phyloP scores from a whole-genome alignment of 2,113 vertebrate genomes.

The Rhinopomastus cyanomelas region DNA sequence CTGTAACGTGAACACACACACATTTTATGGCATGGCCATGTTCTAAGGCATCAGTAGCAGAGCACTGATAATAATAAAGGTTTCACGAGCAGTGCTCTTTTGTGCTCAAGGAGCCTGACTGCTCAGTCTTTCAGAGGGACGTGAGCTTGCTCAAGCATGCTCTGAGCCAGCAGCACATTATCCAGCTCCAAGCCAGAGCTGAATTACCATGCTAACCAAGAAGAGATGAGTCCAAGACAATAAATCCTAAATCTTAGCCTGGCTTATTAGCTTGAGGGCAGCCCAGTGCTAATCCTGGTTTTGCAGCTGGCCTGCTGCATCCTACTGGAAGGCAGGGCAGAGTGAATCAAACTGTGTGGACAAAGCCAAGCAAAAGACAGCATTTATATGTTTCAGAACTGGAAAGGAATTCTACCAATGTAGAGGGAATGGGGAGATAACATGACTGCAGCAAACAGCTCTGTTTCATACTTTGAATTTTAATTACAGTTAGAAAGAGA shows the following conservation, averaged over 20 bases:
- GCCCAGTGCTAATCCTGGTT: not conserved
- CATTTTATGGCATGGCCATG: not conserved
- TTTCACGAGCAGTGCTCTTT: not conserved
- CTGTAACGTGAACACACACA: not conserved
- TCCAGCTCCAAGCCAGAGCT: not conserved
- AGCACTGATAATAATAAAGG: not conserved
- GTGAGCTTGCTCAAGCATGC: rapidly evolving
- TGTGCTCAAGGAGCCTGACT: not conserved
- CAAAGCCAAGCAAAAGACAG: not conserved
- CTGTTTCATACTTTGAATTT: not conserved
- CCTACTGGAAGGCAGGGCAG: not conserved
- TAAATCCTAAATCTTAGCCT: not conserved
- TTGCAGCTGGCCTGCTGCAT: not conserved
- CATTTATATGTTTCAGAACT: not conserved
- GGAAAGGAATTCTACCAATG: not conserved
- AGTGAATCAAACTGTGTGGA: not conserved
- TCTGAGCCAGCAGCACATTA: not conserved
- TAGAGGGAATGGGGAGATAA: not conserved
- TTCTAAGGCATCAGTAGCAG: not conserved
- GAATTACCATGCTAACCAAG: not conserved
- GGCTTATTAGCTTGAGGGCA: not conserved
- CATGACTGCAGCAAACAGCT: not conserved
- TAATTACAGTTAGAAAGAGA: not conserved
- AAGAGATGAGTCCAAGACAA: not conserved
- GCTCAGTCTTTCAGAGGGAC: not conserved